These are phyloP conservation scores for Scomberomorus guttatus DNA, from an alignment of 2,797 vertebrate genomes.

Conservation along the genomic window DNA sequence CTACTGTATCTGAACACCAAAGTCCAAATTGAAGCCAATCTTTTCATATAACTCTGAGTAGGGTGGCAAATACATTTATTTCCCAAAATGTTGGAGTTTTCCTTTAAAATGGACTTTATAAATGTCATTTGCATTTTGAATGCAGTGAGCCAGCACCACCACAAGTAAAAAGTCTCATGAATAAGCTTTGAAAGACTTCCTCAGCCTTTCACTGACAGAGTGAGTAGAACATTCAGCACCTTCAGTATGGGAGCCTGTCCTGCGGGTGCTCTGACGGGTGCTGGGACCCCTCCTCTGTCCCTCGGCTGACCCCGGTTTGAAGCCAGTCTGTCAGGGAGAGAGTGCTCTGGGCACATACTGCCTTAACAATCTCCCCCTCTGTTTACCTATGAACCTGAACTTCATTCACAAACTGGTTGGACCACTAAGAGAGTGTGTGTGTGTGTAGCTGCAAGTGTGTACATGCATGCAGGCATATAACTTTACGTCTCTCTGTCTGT, in stretches of 20 bases:
- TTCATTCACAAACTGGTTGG: slow-evolving; percentile 65
- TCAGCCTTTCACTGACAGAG: slow-evolving; percentile 20
- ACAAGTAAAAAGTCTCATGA: slow-evolving; percentile 5
- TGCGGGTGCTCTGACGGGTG: slow-evolving; percentile 10
- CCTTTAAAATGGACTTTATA: background rate
- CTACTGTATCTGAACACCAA: too few relatives aligned
- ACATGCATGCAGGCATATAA: slow-evolving; percentile 3
- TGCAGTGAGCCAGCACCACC: background rate
- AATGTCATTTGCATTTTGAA: background rate
- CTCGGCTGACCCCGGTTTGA: slow-evolving; percentile 49
- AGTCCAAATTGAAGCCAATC: background rate
- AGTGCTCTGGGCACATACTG: slow-evolving; percentile 49
- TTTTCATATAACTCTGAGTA: background rate
- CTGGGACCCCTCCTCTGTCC: slow-evolving; percentile 28
- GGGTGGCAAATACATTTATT: background rate
- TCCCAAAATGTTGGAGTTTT: background rate
- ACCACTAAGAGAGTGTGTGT: background rate
- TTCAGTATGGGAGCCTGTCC: slow-evolving; percentile 11
- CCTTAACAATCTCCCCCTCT: slow-evolving; percentile 24
- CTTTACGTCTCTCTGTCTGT: slow-evolving; percentile 21
- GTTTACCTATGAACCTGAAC: slow-evolving; percentile 77
- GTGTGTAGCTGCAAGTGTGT: slow-evolving; percentile 16
- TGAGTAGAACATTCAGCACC: slow-evolving; percentile 36
- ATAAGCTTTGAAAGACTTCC: slow-evolving; percentile 26
- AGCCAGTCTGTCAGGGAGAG: slow-evolving; percentile 37